Base-by-base conservation (phyloP, 2,888 invertebrate genomes). In the Drosophila mercatorum region DNA sequence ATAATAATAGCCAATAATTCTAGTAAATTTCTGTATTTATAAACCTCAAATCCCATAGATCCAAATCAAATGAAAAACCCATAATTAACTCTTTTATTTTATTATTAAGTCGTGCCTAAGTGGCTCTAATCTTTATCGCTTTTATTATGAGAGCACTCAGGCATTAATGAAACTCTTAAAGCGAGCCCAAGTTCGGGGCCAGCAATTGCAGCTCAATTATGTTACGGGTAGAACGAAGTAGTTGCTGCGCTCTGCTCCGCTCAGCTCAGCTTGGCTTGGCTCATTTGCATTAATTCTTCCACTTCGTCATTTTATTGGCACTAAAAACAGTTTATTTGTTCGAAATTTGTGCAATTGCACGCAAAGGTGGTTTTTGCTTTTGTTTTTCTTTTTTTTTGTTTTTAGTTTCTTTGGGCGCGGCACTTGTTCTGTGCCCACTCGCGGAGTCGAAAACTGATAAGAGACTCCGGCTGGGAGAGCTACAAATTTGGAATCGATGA, bases 331-430 rank as follows among this genome's bases (percentile, higher is more conserved):
- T 75, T 80, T 78, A 77, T 73, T 75, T 72, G 68, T 57, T 77
- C 67, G 47, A 60, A 43, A 71, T 83, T 80, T 83, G 86, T 85
- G 80, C 84, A 88, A 85, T 84, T 85, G 83, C 83, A 83, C 83
- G 86, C 49, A 82, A 65, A 75, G 66, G 51, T 40, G 40, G 40
- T 40, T 53, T 53, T 52, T 46, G 51, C 56, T 68, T 72, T 62
- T 14, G 14, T 22, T 74, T 67, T 73, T 65, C 75, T n/a, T 12
- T 14, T 69, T 62, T 8, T 69, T 8, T 31, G 0, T 31, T 31
- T 22, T 74, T 67, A 70, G 31, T 31, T 73, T 65, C 73, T 8
- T 67, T 79, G 40, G 53, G 26, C 1, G 11, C 6, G 55, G 49
- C 64, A 73, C 74, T 67, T 75, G 82, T 70, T 34, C 10, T 26